phyloP scores from a whole-genome alignment of 1,140 invertebrate genomes.

The Frieseomelitta varia region DNA sequence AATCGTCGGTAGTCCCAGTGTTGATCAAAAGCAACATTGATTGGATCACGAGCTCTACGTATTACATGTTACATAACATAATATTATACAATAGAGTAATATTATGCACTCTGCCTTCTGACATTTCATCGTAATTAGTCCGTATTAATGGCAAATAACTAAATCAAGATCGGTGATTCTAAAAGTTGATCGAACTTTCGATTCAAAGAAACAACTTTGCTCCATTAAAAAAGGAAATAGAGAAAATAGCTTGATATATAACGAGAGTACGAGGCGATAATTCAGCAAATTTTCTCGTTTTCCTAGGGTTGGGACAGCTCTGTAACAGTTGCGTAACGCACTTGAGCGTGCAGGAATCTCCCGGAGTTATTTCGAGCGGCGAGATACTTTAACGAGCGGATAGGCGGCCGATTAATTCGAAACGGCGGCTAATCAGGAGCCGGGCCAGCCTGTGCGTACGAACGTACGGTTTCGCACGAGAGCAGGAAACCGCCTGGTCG shows the following conservation, averaged over 20 bases:
- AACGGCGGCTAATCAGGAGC: slow-evolving; percentile 25
- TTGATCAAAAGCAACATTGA: too few relatives aligned
- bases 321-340: slow-evolving; percentile 14
- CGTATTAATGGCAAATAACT: too few relatives aligned
- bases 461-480: slow-evolving; percentile 31
- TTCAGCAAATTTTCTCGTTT: slow-evolving; percentile 21
- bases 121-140: too few relatives aligned
- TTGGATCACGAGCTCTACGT: too few relatives aligned
- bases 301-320: not conserved
- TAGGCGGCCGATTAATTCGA: slow-evolving; percentile 36
- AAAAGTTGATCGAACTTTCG: too few relatives aligned
- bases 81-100: too few relatives aligned
- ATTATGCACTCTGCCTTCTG: too few relatives aligned
- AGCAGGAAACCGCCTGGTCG: slow-evolving; percentile 31
- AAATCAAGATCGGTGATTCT: too few relatives aligned
- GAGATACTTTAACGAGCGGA: slow-evolving; percentile 49
- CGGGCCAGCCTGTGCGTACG: not conserved
- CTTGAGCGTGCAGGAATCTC: slow-evolving; percentile 36
- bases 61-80: too few relatives aligned
- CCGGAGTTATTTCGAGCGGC: slow-evolving; percentile 26
- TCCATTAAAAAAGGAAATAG: not conserved
- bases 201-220: too few relatives aligned
- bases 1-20: too few relatives aligned
- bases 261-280: not conserved
- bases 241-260: too few relatives aligned